phyloP scores from a whole-genome alignment of 1,140 invertebrate genomes.

The Mycetomoellerius zeteki region DNA sequence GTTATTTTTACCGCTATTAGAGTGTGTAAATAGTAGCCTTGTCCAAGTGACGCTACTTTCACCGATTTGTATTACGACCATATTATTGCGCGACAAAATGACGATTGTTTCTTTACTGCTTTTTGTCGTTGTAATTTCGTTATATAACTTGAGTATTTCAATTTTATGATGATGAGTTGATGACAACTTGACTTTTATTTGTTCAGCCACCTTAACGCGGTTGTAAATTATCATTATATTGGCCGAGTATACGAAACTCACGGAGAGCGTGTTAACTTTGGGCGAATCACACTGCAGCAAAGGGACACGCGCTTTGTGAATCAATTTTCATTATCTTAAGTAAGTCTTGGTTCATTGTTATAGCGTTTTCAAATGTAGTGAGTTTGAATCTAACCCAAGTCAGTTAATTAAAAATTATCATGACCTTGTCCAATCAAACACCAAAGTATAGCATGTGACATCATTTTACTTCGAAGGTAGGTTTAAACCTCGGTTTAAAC shows the following conservation, averaged over 20 bases:
- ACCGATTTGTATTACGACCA: slow-evolving; percentile 20
- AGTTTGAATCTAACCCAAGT: too few relatives aligned
- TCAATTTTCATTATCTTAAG: slow-evolving; percentile 49
- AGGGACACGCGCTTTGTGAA: neutral
- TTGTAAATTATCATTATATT: slow-evolving; percentile 25
- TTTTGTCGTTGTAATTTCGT: slow-evolving; percentile 5
- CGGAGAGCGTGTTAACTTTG: neutral
- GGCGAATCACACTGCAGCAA: slow-evolving; percentile 20
- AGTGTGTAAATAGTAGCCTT: slow-evolving; percentile 23
- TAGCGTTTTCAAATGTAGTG: too few relatives aligned
- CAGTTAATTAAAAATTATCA: too few relatives aligned
- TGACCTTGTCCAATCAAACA: too few relatives aligned
- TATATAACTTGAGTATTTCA: slow-evolving; percentile 6
- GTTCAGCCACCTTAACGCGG: neutral
- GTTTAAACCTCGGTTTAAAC: too few relatives aligned
- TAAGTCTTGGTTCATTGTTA: neutral
- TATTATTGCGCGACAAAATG: neutral
- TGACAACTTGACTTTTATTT: neutral
- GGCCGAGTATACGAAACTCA: slow-evolving; percentile 30
- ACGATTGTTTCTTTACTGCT: slow-evolving; percentile 20
- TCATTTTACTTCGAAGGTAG: too few relatives aligned
- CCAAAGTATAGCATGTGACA: too few relatives aligned
- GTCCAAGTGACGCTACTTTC: slow-evolving; percentile 28
- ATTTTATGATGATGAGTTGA: neutral
- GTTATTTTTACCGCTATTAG: neutral